Evolutionary conservation across 2,888 invertebrate genomes (phyloP).

Genomic region (Mactromeris polynyma): DNA sequence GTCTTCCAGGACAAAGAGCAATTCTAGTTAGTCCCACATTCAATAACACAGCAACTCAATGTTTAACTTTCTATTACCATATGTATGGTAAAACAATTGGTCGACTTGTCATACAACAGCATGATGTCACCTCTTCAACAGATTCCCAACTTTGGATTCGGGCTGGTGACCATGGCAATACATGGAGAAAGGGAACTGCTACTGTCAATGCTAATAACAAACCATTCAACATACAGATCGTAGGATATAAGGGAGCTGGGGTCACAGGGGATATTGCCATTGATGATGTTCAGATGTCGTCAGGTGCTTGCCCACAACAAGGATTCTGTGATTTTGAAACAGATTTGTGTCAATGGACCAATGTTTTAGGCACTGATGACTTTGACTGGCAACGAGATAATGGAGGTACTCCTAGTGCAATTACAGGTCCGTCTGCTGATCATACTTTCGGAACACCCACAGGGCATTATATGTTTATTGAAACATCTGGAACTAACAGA

Average conservation of each 20-base stretch:
- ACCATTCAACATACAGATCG: slow-evolving; percentile 74
- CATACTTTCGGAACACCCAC: slow-evolving; percentile 76
- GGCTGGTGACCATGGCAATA: slow-evolving; percentile 79
- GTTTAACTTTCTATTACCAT: slow-evolving; percentile 85
- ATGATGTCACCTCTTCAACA: slow-evolving; percentile 52
- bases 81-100: slow-evolving; percentile 85
- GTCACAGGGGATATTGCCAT: slow-evolving; percentile 85
- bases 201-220: slow-evolving; percentile 52
- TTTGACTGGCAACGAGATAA: slow-evolving; percentile 85
- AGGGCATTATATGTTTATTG: slow-evolving; percentile 85
- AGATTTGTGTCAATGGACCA: slow-evolving; percentile 84
- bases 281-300: slow-evolving; percentile 80
- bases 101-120: slow-evolving; percentile 80
- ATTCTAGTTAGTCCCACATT: slow-evolving; percentile 75
- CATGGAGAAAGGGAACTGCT: slow-evolving; percentile 79
- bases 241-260: slow-evolving; percentile 77
- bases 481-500: slow-evolving; percentile 88
- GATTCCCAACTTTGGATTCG: slow-evolving; percentile 72
- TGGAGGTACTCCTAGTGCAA: slow-evolving; percentile 77
- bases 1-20: slow-evolving; percentile 77
- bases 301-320: slow-evolving; percentile 76
- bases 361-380: slow-evolving; percentile 77
- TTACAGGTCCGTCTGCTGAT: slow-evolving; percentile 81
- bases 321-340: slow-evolving; percentile 86
- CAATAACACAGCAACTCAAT: slow-evolving; percentile 69